Percentiles rank a stretch among this genome's conserved stretches.
Conservation (phyloP, 2,888 invertebrate genomes). For the Cinara cedri region DNA sequence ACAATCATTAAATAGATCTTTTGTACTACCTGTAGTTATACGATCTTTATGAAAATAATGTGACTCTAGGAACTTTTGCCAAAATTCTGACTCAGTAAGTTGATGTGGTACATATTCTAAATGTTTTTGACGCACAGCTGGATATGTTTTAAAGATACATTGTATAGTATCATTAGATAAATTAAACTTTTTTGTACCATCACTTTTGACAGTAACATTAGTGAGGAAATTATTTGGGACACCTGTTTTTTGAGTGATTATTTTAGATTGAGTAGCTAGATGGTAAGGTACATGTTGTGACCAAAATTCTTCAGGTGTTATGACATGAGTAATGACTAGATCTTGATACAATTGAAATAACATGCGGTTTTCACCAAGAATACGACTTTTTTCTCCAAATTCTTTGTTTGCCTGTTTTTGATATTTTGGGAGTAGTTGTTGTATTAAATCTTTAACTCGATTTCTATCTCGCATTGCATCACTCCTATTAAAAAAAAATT, state of each 20-base stretch:
- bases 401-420: constrained; percentile 90
- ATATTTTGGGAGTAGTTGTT: constrained; percentile 90
- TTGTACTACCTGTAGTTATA: constrained; percentile 80
- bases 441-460: constrained; percentile 88
- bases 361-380: constrained; percentile 87
- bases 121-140: constrained; percentile 96
- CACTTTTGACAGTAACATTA: constrained; percentile 95
- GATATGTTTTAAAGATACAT: constrained; percentile 98
- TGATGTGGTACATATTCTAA: constrained; percentile 93
- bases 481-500: constrained; percentile 61
- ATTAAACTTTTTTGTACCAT: constrained; percentile 96
- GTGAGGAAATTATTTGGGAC: constrained; percentile 71
- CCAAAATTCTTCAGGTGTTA: constrained; percentile 99
- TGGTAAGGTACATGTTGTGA: constrained; percentile 81
- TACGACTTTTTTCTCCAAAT: constrained; percentile 83
- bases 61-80: constrained; percentile 99
- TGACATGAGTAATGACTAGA: constrained; percentile 93
- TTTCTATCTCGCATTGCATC: constrained; percentile 89
- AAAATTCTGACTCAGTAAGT: constrained; percentile 95
- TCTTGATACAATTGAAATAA: constrained; percentile 94
- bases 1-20: constrained; percentile 97
- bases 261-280: constrained; percentile 72
- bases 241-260: constrained; percentile 87
- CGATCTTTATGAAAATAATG: constrained; percentile 97
- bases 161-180: constrained; percentile 96